Conservation (phyloP, 2,888 invertebrate genomes). For the Parthenolecanium corni region DNA sequence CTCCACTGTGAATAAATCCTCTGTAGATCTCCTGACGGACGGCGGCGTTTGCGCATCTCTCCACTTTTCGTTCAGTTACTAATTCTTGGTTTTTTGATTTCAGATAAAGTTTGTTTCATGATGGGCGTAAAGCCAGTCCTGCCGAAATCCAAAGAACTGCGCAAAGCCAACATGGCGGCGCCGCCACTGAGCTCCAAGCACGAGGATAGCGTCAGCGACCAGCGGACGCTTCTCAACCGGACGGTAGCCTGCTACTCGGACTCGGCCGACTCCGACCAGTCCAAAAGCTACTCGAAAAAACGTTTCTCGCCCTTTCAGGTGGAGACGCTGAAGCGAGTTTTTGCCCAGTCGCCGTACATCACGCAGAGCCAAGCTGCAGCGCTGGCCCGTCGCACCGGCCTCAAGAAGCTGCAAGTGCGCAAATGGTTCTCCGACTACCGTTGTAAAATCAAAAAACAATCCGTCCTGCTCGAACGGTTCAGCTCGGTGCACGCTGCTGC, state of each 20-base stretch:
- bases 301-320: constrained; percentile 20
- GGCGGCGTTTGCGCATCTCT: too few relatives aligned
- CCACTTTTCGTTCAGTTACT: too few relatives aligned
- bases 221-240: too few relatives aligned
- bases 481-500: constrained; percentile 13
- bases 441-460: constrained; percentile 19
- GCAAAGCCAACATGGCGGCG: too few relatives aligned
- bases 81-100: too few relatives aligned
- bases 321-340: constrained; percentile 8
- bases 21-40: too few relatives aligned
- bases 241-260: not conserved
- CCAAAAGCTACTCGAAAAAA: constrained; percentile 8
- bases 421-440: constrained; percentile 23
- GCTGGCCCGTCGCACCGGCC: constrained; percentile 11
- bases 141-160: too few relatives aligned
- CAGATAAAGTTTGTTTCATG: too few relatives aligned
- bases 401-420: constrained; percentile 18
- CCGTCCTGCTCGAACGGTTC: not conserved
- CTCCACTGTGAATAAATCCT: too few relatives aligned
- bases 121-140: too few relatives aligned
- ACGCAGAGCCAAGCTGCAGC: constrained; percentile 19
- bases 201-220: too few relatives aligned
- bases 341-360: constrained; percentile 21
- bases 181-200: too few relatives aligned
- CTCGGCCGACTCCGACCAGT: not conserved